Base-by-base conservation (phyloP, 2,888 invertebrate genomes). In the Girardia tigrina region DNA sequence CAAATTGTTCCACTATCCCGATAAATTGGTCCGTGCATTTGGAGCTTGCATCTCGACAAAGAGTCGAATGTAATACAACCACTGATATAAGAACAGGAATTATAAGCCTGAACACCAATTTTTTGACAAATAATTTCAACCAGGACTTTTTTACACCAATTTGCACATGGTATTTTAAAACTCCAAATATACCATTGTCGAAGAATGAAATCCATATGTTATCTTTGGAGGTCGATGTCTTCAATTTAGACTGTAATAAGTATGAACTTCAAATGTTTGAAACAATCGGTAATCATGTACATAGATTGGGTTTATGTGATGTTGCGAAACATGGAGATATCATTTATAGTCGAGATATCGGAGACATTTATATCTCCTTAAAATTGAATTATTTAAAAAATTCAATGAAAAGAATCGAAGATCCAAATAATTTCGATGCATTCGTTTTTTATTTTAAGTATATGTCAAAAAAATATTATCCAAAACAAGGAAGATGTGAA, bases 21-120 rank as follows among this genome's bases (percentile, higher is more conserved):
- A 28, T n/a, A 29, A 36, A 75, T 75, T 75, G 75, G 75, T 29
- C 36, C 1, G 28, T 75, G n/a, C 75, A 75, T 73, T 42, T 75
- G 28, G 75, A 75, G 42, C 23, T 56, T n/a, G 56, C 56, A 8
- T 56, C 56, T 56, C 4, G 56, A 12, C 56, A n/a, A 12, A 56
- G 56, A 56, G 23, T 56, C n/a, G n/a, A 56, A 8, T 56, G 56
- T 56, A 56, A 56, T 56, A 20, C 56, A 20, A 23, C 23, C n/a
- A 56, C n/a, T 56, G 23, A 56, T n/a, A 56, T 56, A 20, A n/a
- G 6, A 56, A 20, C 56, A 12, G 56, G 56, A 20, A 8, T 56
- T 8, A 56, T 56, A 16, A 56, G 56, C 23, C 23, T 56, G n/a
- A 16, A 56, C 23, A 20, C 56, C 56, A 56, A n/a, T 8, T 12